Conservation (phyloP, 2,113 vertebrate species). For the Muntiacus reevesi region DNA sequence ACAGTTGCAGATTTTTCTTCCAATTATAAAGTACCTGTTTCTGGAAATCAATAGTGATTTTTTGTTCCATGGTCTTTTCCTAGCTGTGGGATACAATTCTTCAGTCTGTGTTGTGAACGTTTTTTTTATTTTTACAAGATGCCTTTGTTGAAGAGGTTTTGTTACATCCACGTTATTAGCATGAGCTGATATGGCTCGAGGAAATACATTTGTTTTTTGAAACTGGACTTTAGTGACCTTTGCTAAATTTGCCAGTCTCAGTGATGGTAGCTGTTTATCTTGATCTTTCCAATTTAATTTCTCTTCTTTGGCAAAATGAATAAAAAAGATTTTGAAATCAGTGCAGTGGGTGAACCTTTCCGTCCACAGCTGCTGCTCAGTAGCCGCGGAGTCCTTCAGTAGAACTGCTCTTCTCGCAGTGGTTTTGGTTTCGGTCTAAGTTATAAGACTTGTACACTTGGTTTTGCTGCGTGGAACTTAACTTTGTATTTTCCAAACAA, state of each 20-base stretch:
- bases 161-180: neutral
- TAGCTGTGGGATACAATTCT: neutral
- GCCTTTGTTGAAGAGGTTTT: neutral
- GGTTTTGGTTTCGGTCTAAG: neutral
- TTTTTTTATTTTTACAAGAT: neutral
- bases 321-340: neutral
- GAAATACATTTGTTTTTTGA: constrained; percentile 3
- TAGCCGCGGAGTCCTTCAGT: neutral
- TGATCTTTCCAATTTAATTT: neutral
- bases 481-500: neutral
- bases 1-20: neutral
- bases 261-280: neutral
- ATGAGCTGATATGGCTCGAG: neutral
- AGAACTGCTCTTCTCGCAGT: neutral
- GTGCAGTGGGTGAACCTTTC: neutral
- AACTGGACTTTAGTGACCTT: neutral
- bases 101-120: neutral
- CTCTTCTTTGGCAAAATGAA: neutral
- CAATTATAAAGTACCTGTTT: neutral
- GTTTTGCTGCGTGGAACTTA: neutral
- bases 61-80: neutral
- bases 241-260: neutral
- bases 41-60: neutral
- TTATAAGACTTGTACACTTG: neutral
- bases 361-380: neutral